phyloP scores from a whole-genome alignment of 2,888 invertebrate genomes.

The Urechis unicinctus region DNA sequence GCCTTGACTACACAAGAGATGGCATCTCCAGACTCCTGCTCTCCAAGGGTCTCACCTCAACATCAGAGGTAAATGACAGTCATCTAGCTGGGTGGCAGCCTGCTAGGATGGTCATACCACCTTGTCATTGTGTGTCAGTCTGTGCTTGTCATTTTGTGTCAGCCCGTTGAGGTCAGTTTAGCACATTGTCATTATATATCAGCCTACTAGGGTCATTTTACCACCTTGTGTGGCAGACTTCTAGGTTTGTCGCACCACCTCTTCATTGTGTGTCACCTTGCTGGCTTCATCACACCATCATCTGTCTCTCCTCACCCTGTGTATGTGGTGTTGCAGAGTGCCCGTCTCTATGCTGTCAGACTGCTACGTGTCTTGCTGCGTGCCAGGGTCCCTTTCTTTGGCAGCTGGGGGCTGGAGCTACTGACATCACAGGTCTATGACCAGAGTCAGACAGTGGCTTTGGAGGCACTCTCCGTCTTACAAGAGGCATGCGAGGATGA shows the following conservation, averaged over 20 bases:
- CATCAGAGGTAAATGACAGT: slow-evolving; percentile 50
- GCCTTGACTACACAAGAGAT: slow-evolving; percentile 77
- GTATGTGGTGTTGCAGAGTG: slow-evolving; percentile 31
- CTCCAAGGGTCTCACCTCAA: slow-evolving; percentile 54
- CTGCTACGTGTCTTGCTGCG: slow-evolving; percentile 81
- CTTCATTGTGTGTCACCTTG: not conserved
- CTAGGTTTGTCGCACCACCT: not conserved
- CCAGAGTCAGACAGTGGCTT: slow-evolving; percentile 69
- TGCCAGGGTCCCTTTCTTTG: slow-evolving; percentile 46
- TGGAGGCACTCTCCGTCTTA: slow-evolving; percentile 73
- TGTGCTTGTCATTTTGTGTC: no score
- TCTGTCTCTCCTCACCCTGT: no score
- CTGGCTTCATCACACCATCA: not conserved
- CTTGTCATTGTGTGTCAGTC: no score
- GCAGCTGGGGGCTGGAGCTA: slow-evolving; percentile 76
- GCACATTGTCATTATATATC: no score
- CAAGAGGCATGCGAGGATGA: slow-evolving; percentile 90
- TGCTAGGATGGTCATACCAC: no score
- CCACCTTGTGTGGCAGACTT: not conserved
- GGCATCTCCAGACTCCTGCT: slow-evolving; percentile 58
- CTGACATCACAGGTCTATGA: slow-evolving; percentile 81
- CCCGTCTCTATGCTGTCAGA: slow-evolving; percentile 80
- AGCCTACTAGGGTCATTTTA: no score
- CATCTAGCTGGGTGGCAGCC: not conserved
- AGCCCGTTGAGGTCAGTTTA: no score